Evolutionary conservation across 2,113 vertebrate genomes (phyloP), one percentile per base, ranked within the genome.

Genomic region (Dendropsophus ebraccatus): DNA sequence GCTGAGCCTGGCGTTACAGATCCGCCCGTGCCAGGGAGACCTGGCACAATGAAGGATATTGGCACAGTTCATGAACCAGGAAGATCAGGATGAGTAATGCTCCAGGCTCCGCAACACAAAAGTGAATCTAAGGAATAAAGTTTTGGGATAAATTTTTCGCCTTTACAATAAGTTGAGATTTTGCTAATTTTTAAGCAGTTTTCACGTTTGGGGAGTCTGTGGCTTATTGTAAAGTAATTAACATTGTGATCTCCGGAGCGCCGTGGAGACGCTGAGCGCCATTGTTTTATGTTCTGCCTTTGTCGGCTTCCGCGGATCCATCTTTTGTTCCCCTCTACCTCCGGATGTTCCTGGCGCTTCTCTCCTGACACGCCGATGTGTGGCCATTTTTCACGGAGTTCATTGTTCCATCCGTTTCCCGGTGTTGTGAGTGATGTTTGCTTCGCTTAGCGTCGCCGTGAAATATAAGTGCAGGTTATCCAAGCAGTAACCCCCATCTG

Each of bases 401-500:
- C 37, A 41, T 45, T 45, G 45, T 75, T 76, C 7, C 23, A 10
- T 52, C 73, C 73, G 49, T 76, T 30, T 47, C 25, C 25, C 4
- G 13, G 13, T 94, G 92, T 93, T 90, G 89, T 92, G 28, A 67
- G 62, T 32, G 30, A 69, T 35, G 65, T 69, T 69, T 37, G 65
- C 30, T 19, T 21, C 14, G 12, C 65, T 37, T 69, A 21, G 65
- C 1, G 65, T 14, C 6, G 14, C 4, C 7, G 28, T 67, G 28
- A 67, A 32, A 17, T 67, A 30, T 30, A 67, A 67, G 62, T 67
- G 1, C 32, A 69, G 65, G 65, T 69, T 69, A 69, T 69, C 65
- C 62, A 94, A 94, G 94, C 93, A 95, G 94, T 94, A 94, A 94
- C 92, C 92, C 87, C 89, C 92, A 87, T 91, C 90, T 93, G 92